Evolutionary conservation across 92 coral and sea anemone species (phyloP), one percentile per base, ranked within the genome.

Genomic region (Hydrozoanthus gracilis): DNA sequence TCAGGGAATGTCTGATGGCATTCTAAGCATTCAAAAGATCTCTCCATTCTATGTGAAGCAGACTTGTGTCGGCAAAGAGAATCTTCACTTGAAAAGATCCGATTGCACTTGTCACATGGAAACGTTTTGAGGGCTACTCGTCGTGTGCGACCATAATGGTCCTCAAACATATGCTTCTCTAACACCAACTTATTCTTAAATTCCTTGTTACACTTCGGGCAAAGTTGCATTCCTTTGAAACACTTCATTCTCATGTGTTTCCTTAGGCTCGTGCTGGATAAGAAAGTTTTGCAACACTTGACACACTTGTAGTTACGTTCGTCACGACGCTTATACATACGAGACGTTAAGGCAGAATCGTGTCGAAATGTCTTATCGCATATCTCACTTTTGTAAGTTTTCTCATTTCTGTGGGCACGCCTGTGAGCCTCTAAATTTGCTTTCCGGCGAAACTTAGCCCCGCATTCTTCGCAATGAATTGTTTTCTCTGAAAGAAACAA

Each of bases 1-100:
- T 80, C 85, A 68, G 85, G 85, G 46, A 46, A 80, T 17, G n/a
- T 80, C 69, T 80, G 85, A 10, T 62, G 60, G 12, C 85, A 80
- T 49, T 80, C 85, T 65, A 51, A 17, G 44, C 85, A 80, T 11
- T 0, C 39, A 65, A 64, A 80, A 17, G 85, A 16, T 65, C 61
- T 80, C 35, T 80, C 44, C 62, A 80, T 10, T 18, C 74, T 17
- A 14, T 80, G 85, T 47, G 72, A 48, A 17, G 49, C 47, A 1
- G 61, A 46, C 47, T 65, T 65, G 50, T 78, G 83, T 46, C 72
- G 65, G 48, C 61, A 61, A 62, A 78, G 10, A 1, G 72, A 78
- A 64, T 44, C 60, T 48, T 61, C 70, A 46, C 83, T 78, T 18
- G 54, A 44, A 64, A 61, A 78, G 44, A 60, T 27, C 44, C 51